These are phyloP conservation scores for Cryptus armator DNA, from an alignment of 2,888 invertebrate genomes.

Conservation along the genomic window DNA sequence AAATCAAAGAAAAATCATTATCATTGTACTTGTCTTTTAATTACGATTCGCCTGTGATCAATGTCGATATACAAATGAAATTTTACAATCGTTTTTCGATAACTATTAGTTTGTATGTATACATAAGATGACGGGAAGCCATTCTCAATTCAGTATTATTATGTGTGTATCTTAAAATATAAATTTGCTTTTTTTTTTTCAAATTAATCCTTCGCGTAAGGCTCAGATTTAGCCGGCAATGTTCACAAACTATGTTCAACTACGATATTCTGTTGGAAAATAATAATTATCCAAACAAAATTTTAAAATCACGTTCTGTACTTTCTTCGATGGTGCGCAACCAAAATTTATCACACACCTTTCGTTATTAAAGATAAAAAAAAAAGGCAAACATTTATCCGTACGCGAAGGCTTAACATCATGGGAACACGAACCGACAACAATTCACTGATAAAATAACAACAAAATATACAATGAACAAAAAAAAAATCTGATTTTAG, in stretches of 20 bases:
- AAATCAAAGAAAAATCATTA: background rate
- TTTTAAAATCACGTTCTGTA: background rate
- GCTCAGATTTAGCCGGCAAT: background rate
- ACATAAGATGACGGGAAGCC: constrained; percentile 25
- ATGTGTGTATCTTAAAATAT: constrained; percentile 1
- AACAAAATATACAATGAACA: constrained; percentile 45
- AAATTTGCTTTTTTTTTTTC: background rate
- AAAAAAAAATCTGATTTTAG: constrained; percentile 50
- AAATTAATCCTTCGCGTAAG: background rate
- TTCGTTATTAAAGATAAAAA: background rate
- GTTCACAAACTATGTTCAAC: no score
- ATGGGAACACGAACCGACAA: constrained; percentile 21
- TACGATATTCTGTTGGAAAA: no score
- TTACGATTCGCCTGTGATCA: constrained; percentile 44
- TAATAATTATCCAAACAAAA: background rate
- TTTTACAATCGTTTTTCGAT: constrained; percentile 39
- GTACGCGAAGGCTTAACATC: constrained; percentile 9
- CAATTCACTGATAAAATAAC: constrained; percentile 13
- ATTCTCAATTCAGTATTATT: background rate
- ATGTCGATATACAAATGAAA: constrained; percentile 43
- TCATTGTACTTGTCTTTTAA: constrained; percentile 64
- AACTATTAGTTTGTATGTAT: constrained; percentile 5
- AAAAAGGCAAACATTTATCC: background rate
- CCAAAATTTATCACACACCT: background rate
- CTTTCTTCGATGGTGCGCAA: background rate